Evolutionary conservation across 2,888 invertebrate species (phyloP), one percentile per base, ranked within the genome.

Genomic region (Lagria hirta): DNA sequence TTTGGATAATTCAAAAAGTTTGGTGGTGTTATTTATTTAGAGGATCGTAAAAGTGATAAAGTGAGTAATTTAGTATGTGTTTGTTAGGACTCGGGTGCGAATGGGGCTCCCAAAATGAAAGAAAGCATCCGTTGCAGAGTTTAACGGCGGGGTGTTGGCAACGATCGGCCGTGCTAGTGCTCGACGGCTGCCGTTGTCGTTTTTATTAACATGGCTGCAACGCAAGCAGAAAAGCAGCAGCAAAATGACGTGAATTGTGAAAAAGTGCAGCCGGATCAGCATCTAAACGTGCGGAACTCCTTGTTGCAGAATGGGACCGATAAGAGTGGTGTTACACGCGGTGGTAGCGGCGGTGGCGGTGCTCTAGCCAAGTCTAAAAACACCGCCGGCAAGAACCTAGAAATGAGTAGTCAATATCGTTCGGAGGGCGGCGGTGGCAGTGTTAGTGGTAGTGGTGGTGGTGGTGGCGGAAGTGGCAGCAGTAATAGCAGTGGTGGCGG

Each of bases 221-320:
- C 85, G 81, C 84, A 84, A 82, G 83, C 85, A 76, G 85, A 85
- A 80, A 81, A 83, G 77, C 84, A 84, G 75, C 84, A 84, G 75
- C 83, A 83, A 78, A 84, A 83, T 79, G 84, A 85, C 79, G 76
- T 77, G 73, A 81, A 78, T 74, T 76, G 68, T 68, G 68, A 80
- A 71, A 80, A 79, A 74, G 79, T 76, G 76, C 76, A 79, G 73
- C 74, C 78, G 71, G 81, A 81, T 66, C 79, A 77, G 76, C 79
- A 77, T 73, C 76, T 77, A 74, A 81, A 81, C 74, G 78, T 80
- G 76, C 80, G 81, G 75, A 84, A 82, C 79, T 72, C 74, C 69
- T 72, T 74, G 70, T 73, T 84, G 76, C 84, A 84, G 78, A 84
- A 85, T 83, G 84, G 84, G 76, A 84, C 84, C 76, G 84, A 84